phyloP scores from a whole-genome alignment of 2,113 vertebrate genomes.

The Speoplatyrhinus poulsoni region DNA sequence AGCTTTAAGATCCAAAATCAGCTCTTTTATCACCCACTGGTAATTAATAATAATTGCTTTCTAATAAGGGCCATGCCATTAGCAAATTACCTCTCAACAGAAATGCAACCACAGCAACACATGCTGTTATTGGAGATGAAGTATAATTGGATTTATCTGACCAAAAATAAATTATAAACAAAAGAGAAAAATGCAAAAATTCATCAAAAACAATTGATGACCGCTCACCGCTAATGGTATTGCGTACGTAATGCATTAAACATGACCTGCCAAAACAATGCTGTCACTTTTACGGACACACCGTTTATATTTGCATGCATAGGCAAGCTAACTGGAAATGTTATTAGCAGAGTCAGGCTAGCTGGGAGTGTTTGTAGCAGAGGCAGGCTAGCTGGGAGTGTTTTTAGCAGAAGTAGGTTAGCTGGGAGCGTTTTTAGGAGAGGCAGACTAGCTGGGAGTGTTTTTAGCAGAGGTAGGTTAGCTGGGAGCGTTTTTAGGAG shows the following conservation, averaged over 20 bases:
- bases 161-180: constrained; percentile 35
- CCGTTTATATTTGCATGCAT: constrained; percentile 10
- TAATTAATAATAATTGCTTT: constrained; percentile 76
- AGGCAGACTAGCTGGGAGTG: background rate
- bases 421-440: too few species aligned
- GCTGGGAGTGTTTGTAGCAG: background rate
- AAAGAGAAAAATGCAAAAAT: constrained; percentile 7
- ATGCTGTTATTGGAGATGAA: constrained; percentile 53
- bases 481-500: too few species aligned
- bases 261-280: constrained; percentile 41
- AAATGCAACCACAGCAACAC: constrained; percentile 59
- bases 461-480: background rate
- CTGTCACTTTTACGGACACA: constrained; percentile 35
- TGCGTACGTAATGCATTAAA: constrained; percentile 45
- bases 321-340: background rate
- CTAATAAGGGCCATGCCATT: constrained; percentile 73
- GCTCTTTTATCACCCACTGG: constrained; percentile 61
- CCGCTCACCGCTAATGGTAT: constrained; percentile 48
- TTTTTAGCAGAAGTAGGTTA: constrained; percentile 3
- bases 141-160: constrained; percentile 65
- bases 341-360: background rate
- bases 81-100: constrained; percentile 71
- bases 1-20: constrained; percentile 65
- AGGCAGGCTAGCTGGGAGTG: background rate
- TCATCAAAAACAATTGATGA: constrained; percentile 52